Conservation (phyloP, 2,113 vertebrate species). For the Probosciger aterrimus region DNA sequence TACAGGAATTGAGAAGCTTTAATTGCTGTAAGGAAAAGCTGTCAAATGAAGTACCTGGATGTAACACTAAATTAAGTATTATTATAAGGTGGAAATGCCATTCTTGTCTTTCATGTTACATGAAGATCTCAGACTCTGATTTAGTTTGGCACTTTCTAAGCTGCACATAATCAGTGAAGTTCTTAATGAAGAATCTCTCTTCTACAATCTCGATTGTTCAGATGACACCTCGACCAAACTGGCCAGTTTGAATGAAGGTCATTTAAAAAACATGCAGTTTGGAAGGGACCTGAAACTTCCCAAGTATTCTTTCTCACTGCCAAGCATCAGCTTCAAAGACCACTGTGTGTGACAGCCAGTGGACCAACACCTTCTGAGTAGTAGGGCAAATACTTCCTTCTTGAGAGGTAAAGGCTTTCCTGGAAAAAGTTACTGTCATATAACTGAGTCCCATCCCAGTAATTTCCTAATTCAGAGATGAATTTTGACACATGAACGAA, state of each 20-base stretch:
- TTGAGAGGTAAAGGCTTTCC: background rate
- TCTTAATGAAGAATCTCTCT: background rate
- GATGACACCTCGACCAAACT: background rate
- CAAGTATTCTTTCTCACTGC: background rate
- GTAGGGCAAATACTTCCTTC: background rate
- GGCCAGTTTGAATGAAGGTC: background rate
- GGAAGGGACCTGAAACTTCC: background rate
- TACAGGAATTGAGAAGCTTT: background rate
- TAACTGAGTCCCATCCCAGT: background rate
- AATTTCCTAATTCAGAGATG: background rate
- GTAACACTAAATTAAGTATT: background rate
- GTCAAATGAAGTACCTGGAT: background rate
- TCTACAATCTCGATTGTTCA: background rate
- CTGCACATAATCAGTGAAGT: background rate
- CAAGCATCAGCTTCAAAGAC: background rate
- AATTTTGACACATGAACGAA: background rate
- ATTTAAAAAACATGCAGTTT: background rate
- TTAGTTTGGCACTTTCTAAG: background rate
- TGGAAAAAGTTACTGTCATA: background rate
- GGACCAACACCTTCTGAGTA: background rate
- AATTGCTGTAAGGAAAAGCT: background rate
- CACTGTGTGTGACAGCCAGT: background rate
- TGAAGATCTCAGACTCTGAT: background rate
- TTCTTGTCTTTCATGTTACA: background rate
- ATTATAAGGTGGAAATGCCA: background rate